Evolutionary conservation across 2,888 invertebrate genomes (phyloP), one percentile per base, ranked within the genome.

Genomic region (Synergus itoensis): DNA sequence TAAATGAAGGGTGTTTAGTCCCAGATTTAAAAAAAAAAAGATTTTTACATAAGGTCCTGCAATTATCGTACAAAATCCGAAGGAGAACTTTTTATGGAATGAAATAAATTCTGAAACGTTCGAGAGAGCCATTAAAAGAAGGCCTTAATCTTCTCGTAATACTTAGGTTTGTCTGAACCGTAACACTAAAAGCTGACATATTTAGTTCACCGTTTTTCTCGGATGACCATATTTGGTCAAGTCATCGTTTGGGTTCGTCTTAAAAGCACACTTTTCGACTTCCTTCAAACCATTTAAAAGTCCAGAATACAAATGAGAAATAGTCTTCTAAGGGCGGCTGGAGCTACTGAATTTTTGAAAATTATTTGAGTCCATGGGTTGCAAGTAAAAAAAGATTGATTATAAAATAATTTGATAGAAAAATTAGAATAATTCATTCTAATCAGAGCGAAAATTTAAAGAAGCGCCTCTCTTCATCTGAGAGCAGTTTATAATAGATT

Each of bases 391-490:
- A 11, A 57, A 57, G 21, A 3, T 28, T 28, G 28, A 28, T 28
- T 3, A 28, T 3, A 28, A 3, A 28, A 28, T 28, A 28, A 28
- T 28, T 28, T 28, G 3, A 28, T 28, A 3, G 3, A 28, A 84
- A 87, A 90, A 91, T 91, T 90, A 91, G 89, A 90, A 91, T 90
- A 89, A 91, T 91, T 88, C 88, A 88, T 86, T 88, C 90, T 89
- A 91, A 91, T 91, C 90, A 90, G 91, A 89, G 88, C 83, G 82
- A 84, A 87, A 91, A 91, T 91, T 91, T 91, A 91, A 91, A 86
- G 89, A 88, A 90, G 89, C 86, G 86, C 86, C 89, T 89, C 88
- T 89, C 48, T 69, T 69, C 45, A 69, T 76, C 78, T 77, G 69
- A 12, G 62, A 69, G 73, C 64, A 60, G 77, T 77, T 80, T 78